phyloP scores from a whole-genome alignment of 2,888 invertebrate species.

The Linnaemya vulpina region DNA sequence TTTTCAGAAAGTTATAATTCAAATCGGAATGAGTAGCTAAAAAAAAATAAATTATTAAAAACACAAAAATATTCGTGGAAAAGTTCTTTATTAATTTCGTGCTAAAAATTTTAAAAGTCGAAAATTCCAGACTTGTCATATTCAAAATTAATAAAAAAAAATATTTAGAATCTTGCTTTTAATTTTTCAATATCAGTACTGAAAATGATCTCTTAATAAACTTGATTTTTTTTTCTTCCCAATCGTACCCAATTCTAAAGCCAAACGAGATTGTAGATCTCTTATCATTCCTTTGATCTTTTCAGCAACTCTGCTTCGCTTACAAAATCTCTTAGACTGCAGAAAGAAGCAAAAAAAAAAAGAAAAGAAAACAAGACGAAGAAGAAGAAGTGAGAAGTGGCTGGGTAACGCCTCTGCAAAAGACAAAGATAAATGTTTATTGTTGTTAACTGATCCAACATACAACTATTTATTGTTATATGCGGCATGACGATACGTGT shows the following conservation, averaged over 20 bases:
- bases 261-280: background rate
- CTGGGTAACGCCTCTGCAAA: constrained; percentile 58
- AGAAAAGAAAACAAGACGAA: no score
- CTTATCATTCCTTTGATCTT: constrained; percentile 7
- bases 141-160: no score
- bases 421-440: constrained; percentile 51
- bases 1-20: no score
- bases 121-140: no score
- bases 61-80: no score
- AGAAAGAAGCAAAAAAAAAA: background rate
- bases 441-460: constrained; percentile 51
- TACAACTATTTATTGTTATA: constrained; percentile 48
- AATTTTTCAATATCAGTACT: no score
- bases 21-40: no score
- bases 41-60: no score
- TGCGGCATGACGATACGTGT: constrained; percentile 44
- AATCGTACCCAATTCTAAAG: background rate
- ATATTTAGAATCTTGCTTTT: no score
- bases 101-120: no score
- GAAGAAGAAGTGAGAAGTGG: background rate
- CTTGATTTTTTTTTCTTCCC: background rate
- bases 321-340: constrained; percentile 12
- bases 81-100: no score
- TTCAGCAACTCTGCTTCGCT: constrained; percentile 11
- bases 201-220: no score